These are phyloP conservation scores for Eriocheir sinensis DNA, from an alignment of 1,140 invertebrate species.

Conservation along the genomic window DNA sequence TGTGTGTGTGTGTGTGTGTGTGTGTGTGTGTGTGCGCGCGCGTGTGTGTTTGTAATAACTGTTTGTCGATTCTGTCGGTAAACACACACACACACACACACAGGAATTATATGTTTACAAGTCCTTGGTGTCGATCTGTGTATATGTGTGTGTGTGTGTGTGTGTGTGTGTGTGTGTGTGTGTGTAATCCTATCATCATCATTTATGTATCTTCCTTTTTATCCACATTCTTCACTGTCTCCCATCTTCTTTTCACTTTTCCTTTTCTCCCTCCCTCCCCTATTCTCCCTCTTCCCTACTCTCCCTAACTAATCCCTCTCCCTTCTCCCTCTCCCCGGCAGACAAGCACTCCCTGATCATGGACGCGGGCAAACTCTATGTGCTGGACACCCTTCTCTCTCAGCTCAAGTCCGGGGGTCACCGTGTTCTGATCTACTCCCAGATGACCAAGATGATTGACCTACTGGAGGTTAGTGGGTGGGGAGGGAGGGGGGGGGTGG, in stretches of 20 bases:
- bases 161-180: neutral
- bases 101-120: neutral
- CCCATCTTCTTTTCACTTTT: neutral
- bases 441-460: constrained; percentile 99
- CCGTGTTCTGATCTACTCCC: constrained; percentile 96
- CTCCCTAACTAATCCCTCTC: neutral
- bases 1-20: constrained; percentile 50
- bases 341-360: constrained; percentile 96
- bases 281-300: neutral
- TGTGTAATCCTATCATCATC: neutral
- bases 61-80: too few species aligned
- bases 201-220: neutral
- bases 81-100: too few species aligned
- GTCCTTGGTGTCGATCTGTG: neutral
- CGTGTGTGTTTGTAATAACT: neutral
- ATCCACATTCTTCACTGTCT: neutral
- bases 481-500: neutral
- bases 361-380: constrained; percentile 95
- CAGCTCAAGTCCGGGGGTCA: constrained; percentile 93
- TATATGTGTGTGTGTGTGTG: constrained; percentile 18
- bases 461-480: constrained; percentile 90
- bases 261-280: neutral
- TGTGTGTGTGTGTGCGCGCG: constrained; percentile 31
- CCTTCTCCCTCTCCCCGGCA: constrained; percentile 45
- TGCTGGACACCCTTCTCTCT: constrained; percentile 92